Conservation (phyloP, 64 coral and sea anemone genomes). For the Cladopsammia gracilis region DNA sequence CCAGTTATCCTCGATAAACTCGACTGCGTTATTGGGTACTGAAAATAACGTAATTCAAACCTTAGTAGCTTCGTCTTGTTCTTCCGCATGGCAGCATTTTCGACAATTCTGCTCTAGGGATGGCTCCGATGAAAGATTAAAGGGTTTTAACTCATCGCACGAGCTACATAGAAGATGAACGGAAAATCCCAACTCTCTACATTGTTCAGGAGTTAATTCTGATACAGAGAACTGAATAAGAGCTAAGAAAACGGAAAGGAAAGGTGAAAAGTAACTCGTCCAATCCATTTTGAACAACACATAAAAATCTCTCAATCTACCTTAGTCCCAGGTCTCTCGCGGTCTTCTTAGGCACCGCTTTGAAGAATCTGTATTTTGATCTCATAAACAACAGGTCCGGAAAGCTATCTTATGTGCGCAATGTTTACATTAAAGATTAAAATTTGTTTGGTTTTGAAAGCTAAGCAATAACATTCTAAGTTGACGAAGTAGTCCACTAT, state of each 20-base stretch:
- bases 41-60: constrained; percentile 39
- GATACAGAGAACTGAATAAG: constrained; percentile 69
- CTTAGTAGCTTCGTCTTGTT: constrained; percentile 82
- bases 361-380: constrained; percentile 1
- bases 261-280: constrained; percentile 68
- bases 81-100: constrained; percentile 93
- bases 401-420: no score
- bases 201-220: constrained; percentile 91
- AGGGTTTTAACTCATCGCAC: constrained; percentile 93
- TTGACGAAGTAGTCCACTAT: no score
- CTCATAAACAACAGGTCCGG: not conserved
- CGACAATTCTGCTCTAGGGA: constrained; percentile 86
- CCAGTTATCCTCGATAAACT: not conserved
- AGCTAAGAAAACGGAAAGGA: constrained; percentile 85
- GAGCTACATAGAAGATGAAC: constrained; percentile 95
- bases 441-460: no score
- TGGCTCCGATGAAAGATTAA: constrained; percentile 75
- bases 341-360: not conserved
- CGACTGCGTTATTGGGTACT: not conserved
- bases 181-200: constrained; percentile 91
- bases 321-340: not conserved
- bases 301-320: not conserved
- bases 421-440: no score
- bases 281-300: constrained; percentile 84
- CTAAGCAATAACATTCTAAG: no score